Evolutionary conservation across 2,797 vertebrate species (phyloP), one percentile per base, ranked within the genome.

Genomic region (Lagocephalus sceleratus): DNA sequence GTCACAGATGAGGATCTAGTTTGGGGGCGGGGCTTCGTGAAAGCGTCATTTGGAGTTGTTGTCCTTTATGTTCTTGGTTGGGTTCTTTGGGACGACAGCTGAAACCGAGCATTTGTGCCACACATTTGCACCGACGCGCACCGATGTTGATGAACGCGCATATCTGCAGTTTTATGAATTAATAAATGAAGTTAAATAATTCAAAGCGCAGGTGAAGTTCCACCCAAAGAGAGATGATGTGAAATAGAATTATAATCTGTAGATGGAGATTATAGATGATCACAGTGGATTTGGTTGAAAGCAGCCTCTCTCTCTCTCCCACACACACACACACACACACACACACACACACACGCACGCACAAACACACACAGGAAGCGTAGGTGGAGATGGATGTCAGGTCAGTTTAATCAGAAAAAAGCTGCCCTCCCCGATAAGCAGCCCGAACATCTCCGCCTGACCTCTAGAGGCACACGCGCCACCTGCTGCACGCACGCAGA

Each of bases 221-320:
- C 2, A 8, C 22, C 57, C 12, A 20, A 25, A 53, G 21, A 53
- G 12, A 44, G 20, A 42, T 7, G 12, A 29, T 45, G 48, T 59
- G 45, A 61, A 51, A 39, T 56, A 11, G 42, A 57, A 57, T 59
- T 19, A 45, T 62, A 32, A 70, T 61, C 17, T 32, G 12, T 40
- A 40, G 47, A 81, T 86, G 85, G 79, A 73, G 72, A 56, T 75
- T 79, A 32, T 55, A 76, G 68, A 84, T 86, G 78, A 85, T 85
- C 73, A 61, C 2, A 80, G 78, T 74, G 81, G 81, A 84, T 86
- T 79, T 73, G 55, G 48, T 61, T 57, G 60, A 72, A 73, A 73
- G 73, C 65, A 19, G 20, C 58, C 51, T 48, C 25, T 2, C 49
- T 65, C 22, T 19, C 40, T 42, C 16, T 42, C 10, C 7, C 16